Conservation (phyloP, 1,140 invertebrate species). For the Tetramorium parvispinum region DNA sequence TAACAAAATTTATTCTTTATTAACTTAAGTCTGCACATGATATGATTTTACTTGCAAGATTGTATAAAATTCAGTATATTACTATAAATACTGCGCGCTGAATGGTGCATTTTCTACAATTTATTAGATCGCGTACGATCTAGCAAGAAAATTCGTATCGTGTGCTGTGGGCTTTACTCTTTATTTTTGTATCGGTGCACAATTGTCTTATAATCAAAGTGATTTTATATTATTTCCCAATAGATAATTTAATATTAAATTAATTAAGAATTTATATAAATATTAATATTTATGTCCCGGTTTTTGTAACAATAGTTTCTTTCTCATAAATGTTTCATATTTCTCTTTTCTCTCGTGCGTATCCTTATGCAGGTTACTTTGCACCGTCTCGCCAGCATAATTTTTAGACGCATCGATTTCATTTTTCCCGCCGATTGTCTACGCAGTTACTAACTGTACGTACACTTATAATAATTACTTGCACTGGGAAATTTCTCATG, state of each 20-base stretch:
- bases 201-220: conserved; percentile 16
- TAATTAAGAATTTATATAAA: neutral
- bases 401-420: conserved; percentile 31
- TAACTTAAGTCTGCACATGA: too few species aligned
- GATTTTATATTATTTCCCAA: neutral
- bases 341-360: neutral
- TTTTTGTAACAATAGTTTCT: neutral
- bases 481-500: conserved; percentile 71
- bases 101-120: too few species aligned
- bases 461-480: conserved; percentile 45
- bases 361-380: neutral
- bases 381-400: neutral
- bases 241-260: neutral
- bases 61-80: too few species aligned
- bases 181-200: neutral
- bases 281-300: neutral
- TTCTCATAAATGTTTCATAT: conserved; percentile 23
- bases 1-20: neutral
- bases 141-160: too few species aligned
- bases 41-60: too few species aligned
- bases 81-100: too few species aligned
- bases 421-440: conserved; percentile 19
- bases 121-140: too few species aligned
- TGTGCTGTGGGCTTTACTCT: too few species aligned
- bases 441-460: neutral